Percentiles rank a stretch among this genome's conserved stretches.
phyloP scores from a whole-genome alignment of 2,113 vertebrate genomes.

The Fulmarus glacialis region DNA sequence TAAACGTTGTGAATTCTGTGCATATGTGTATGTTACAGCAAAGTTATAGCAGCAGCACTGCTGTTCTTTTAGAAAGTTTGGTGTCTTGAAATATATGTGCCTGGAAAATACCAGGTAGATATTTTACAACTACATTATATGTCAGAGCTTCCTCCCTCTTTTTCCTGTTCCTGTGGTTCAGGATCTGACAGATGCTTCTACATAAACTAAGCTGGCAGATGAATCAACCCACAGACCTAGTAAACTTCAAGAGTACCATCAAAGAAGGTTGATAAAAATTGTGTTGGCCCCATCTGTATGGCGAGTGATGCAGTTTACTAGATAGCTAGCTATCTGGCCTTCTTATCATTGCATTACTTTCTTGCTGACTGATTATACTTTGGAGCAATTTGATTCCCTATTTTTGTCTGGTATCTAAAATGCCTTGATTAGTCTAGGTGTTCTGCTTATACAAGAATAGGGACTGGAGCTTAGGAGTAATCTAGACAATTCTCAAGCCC shows the following conservation, averaged over 20 bases:
- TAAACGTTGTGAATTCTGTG: neutral
- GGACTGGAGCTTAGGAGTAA: neutral
- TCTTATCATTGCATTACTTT: neutral
- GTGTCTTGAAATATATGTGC: neutral
- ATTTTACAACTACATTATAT: neutral
- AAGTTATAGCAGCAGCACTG: neutral
- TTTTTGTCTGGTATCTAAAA: conserved; percentile 6
- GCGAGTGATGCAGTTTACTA: neutral
- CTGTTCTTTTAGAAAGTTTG: neutral
- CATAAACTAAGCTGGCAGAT: neutral
- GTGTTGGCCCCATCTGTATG: neutral
- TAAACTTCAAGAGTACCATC: neutral
- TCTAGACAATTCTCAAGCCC: neutral
- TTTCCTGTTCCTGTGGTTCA: neutral
- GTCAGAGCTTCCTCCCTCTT: neutral
- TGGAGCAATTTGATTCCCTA: neutral
- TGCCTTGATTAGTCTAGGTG: neutral
- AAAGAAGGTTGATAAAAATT: neutral
- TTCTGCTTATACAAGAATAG: neutral
- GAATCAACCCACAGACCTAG: neutral
- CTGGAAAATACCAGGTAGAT: conserved; percentile 6
- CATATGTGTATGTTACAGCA: neutral
- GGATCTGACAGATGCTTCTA: neutral
- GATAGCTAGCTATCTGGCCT: neutral
- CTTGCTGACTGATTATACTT: neutral